Percentiles rank a stretch among this genome's conserved stretches.
Conservation (phyloP, 2,797 vertebrate genomes). For the Emys orbicularis region DNA sequence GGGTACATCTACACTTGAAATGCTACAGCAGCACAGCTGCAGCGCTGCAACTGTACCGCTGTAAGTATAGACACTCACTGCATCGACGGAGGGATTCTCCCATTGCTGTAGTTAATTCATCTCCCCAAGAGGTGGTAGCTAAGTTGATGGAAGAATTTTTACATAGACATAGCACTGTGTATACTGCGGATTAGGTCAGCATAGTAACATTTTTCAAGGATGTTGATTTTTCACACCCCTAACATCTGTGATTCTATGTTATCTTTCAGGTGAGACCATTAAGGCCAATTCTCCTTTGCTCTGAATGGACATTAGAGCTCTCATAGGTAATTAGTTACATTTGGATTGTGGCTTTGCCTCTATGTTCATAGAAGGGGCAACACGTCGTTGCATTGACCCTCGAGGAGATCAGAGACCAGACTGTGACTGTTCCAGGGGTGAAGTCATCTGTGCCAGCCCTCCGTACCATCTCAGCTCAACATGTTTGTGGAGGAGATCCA, state of each 20-base stretch:
- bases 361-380: not conserved
- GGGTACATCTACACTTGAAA: not conserved
- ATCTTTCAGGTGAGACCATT: not conserved
- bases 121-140: not conserved
- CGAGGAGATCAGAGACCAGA: not conserved
- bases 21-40: no score
- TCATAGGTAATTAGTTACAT: not conserved
- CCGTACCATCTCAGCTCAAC: not conserved
- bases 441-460: constrained; percentile 27
- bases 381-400: not conserved
- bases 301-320: not conserved
- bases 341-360: not conserved
- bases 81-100: not conserved
- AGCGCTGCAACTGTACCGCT: not conserved
- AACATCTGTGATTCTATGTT: constrained; percentile 13
- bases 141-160: not conserved
- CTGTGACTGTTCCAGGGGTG: constrained; percentile 11
- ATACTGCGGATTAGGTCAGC: not conserved
- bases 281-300: not conserved
- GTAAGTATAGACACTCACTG: not conserved
- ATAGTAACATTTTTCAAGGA: not conserved
- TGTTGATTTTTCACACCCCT: not conserved
- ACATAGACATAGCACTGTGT: not conserved
- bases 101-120: not conserved
- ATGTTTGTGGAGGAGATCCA: not conserved